A percentile compares a stretch with the other conserved stretches of the same genome.
Conservation (phyloP, 1,140 invertebrate species). For the Sweltsa coloradensis region DNA sequence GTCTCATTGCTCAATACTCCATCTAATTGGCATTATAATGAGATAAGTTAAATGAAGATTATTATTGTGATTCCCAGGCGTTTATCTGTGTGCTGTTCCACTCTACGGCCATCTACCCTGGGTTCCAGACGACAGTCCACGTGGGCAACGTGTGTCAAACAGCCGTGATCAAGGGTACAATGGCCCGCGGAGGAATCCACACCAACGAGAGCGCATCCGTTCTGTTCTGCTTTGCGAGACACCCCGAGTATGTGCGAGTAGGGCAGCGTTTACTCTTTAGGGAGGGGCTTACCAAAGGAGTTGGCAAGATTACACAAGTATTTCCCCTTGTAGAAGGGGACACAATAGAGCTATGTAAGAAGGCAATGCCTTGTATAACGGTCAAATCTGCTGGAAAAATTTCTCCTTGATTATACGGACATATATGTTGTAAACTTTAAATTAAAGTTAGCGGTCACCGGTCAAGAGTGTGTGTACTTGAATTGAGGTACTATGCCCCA, state of each 20-base stretch:
- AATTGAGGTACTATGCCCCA: no score
- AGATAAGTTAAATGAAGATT: no score
- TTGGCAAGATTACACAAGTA: conserved; percentile 80
- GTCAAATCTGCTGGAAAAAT: no score
- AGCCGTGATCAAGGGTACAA: conserved; percentile 66
- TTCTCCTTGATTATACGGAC: no score
- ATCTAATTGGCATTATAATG: no score
- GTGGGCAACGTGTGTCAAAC: conserved; percentile 92
- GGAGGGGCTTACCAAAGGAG: conserved; percentile 78
- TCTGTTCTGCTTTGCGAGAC: conserved; percentile 75
- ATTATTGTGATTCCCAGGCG: no score
- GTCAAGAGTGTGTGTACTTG: no score
- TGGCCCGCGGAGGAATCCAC: conserved; percentile 43
- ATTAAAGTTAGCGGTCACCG: no score
- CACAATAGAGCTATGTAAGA: neutral
- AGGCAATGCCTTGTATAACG: no score
- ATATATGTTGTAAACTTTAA: no score
- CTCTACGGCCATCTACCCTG: conserved; percentile 65
- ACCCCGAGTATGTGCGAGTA: conserved; percentile 85
- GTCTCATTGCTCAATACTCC: no score
- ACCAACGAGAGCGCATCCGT: conserved; percentile 80
- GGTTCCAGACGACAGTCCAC: conserved; percentile 89
- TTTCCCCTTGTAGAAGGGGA: conserved; percentile 52
- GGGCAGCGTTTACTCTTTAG: conserved; percentile 78
- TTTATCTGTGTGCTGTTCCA: conserved; percentile 77